Evolutionary conservation across 2,888 invertebrate species (phyloP).

Genomic region (Phrixothrix hirtus): DNA sequence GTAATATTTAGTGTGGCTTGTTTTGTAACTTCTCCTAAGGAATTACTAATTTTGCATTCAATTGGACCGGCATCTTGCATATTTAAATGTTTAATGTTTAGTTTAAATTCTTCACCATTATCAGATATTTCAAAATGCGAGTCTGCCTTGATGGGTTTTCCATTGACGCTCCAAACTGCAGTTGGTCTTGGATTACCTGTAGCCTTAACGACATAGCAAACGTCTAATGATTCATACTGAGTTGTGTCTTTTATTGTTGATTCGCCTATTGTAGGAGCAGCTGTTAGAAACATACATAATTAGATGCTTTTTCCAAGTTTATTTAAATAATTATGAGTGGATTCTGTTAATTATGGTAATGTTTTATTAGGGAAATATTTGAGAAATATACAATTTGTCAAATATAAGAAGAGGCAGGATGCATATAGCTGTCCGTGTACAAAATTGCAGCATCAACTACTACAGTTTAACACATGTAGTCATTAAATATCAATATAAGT

Average conservation of each 20-base stretch:
- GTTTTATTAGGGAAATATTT: no score
- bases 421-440: no score
- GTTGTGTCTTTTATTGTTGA: conserved; percentile 74
- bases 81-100: conserved; percentile 72
- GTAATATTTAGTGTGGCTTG: conserved; percentile 75
- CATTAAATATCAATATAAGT: no score
- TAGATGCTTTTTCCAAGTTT: no score
- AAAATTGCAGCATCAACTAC: no score
- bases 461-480: no score
- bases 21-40: conserved; percentile 76
- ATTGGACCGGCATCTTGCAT: conserved; percentile 80
- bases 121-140: conserved; percentile 62
- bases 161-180: conserved; percentile 79
- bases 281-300: conserved; percentile 59
- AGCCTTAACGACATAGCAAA: conserved; percentile 78
- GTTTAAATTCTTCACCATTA: conserved; percentile 71
- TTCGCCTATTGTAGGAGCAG: conserved; percentile 72
- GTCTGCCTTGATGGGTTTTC: conserved; percentile 69
- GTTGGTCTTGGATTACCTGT: conserved; percentile 77
- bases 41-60: conserved; percentile 80
- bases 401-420: no score
- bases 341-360: no score
- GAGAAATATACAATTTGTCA: no score
- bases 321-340: no score
- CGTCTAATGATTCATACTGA: conserved; percentile 79